A percentile compares a stretch with the other conserved stretches of the same genome.
phyloP scores from a whole-genome alignment of 2,113 vertebrate genomes.

The Rana temporaria region DNA sequence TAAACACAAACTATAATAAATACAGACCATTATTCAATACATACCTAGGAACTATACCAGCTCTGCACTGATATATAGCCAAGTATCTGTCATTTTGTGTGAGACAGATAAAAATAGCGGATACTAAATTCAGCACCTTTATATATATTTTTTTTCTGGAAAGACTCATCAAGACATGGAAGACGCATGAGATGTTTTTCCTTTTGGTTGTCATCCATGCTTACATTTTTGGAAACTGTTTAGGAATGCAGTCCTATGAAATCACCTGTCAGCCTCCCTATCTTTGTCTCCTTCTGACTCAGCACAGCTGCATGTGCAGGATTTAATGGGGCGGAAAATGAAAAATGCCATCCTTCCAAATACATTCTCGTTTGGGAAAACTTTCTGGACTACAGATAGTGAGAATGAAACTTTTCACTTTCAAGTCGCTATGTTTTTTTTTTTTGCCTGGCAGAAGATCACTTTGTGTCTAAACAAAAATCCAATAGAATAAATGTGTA shows the following conservation, averaged over 20 bases:
- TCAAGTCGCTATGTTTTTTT: not conserved
- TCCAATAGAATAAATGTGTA: too few species aligned
- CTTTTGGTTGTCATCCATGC: conserved; percentile 11
- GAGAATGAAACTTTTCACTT: conserved; percentile 6
- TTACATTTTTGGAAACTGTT: conserved; percentile 39
- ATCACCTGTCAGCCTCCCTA: conserved; percentile 50
- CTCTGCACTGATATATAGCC: too few species aligned
- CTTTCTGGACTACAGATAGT: conserved; percentile 16
- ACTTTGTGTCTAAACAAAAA: not conserved
- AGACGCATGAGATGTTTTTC: conserved; percentile 13
- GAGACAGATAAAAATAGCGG: too few species aligned
- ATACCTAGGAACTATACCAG: too few species aligned
- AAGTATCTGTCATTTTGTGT: too few species aligned
- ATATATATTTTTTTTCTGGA: too few species aligned
- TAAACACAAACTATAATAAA: too few species aligned
- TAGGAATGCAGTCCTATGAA: conserved; percentile 43
- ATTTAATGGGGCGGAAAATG: conserved; percentile 52
- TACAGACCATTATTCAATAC: too few species aligned
- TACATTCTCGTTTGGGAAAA: conserved; percentile 37
- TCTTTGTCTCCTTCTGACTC: conserved; percentile 50
- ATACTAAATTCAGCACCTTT: too few species aligned
- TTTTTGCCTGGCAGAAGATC: not conserved
- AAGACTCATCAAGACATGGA: not conserved
- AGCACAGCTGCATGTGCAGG: conserved; percentile 51
- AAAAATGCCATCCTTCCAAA: conserved; percentile 51